Evolutionary conservation across 2,113 vertebrate genomes (phyloP), one percentile per base, ranked within the genome.

Genomic region (Gadus macrocephalus): DNA sequence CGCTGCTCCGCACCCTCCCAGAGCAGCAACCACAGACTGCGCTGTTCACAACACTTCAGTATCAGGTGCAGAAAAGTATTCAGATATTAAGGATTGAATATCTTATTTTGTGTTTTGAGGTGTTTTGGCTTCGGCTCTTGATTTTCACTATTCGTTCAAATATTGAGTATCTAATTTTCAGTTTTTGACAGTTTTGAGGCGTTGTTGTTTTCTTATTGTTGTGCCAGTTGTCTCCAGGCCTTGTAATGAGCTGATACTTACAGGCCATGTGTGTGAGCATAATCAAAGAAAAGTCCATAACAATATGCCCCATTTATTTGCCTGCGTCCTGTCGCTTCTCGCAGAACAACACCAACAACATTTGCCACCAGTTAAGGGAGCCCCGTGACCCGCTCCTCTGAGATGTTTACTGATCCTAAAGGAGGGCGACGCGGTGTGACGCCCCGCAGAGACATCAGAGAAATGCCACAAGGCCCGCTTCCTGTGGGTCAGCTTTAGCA

Each of bases 361-460:
- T 58, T 78, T 63, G 66, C 63, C 68, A 68, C 69, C 66, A 49
- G 8, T 63, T 53, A 1, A 62, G 16, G 53, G 53, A 42, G 35
- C 49, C 69, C 63, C 16, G 71, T 58, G 55, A 49, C 25, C 71
- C 62, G 20, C 62, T 49, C 42, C 53, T 61, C 27, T 3, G 53
- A 53, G 64, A 38, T 62, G 66, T 62, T 64, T 20, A 19, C 25
- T 67, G 27, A 78, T 76, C n/a, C n/a, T 77, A 9, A 31, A 28
- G 4, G 72, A 22, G 35, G 61, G 20, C 35, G 73, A 63, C 73
- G 72, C n/a, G 69, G 65, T 67, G 67, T 58, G 66, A 20, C 63
- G 76, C 74, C 60, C 66, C 82, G 75, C 85, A 72, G 77, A 77
- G 75, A 81, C 73, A 82, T 78, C 78, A 83, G 76, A 87, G 38